These are phyloP conservation scores for Periparus ater DNA, from an alignment of 2,797 vertebrate genomes.

Conservation along the genomic window DNA sequence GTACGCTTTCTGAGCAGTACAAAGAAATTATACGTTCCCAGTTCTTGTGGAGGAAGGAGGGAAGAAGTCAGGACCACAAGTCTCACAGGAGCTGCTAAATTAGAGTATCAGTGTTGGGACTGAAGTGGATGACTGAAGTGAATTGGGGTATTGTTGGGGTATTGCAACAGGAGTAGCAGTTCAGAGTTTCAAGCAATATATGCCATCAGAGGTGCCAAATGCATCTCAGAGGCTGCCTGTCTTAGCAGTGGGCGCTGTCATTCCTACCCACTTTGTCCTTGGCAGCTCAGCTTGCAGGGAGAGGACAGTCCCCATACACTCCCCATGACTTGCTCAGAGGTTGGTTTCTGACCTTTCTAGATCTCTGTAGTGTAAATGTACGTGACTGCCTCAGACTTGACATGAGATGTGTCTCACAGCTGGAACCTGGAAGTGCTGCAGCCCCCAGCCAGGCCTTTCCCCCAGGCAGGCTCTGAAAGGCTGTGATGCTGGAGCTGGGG, in stretches of 20 bases:
- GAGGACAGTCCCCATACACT: no score
- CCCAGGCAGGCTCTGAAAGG: accelerated
- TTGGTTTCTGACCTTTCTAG: background rate
- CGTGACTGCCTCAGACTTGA: accelerated
- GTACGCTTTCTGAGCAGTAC: background rate
- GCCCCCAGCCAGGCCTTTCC: background rate
- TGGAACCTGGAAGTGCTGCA: background rate
- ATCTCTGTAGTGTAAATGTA: background rate
- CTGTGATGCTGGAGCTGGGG: background rate
- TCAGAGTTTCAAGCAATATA: background rate
- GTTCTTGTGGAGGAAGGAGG: background rate
- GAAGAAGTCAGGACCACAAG: background rate
- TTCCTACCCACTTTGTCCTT: background rate
- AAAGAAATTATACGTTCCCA: background rate
- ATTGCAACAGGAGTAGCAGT: background rate
- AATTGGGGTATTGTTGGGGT: no score
- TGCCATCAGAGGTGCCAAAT: background rate
- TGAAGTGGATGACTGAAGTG: background rate
- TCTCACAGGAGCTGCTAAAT: background rate
- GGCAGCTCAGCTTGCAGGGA: background rate
- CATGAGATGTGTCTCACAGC: background rate
- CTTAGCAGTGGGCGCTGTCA: accelerated
- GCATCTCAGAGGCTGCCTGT: background rate
- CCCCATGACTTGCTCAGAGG: background rate
- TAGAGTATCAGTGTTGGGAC: background rate